phyloP scores from a whole-genome alignment of 2,888 invertebrate genomes.

The Aphodius granarius region DNA sequence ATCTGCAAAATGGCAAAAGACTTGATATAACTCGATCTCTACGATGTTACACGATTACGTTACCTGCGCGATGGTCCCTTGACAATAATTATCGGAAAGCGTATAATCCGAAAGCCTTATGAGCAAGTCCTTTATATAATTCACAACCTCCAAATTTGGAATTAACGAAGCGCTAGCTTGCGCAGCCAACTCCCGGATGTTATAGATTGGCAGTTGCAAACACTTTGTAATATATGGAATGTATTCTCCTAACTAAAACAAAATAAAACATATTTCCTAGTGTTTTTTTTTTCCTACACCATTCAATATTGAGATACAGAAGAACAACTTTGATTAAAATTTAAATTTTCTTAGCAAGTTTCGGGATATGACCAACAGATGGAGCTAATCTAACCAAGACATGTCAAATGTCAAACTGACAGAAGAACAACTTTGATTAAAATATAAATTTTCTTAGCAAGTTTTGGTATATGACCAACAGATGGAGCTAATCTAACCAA shows the following conservation, averaged over 20 bases:
- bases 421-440: no score
- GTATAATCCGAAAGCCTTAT: slow-evolving; percentile 23
- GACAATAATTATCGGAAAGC: slow-evolving; percentile 61
- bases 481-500: no score
- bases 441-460: no score
- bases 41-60: slow-evolving; percentile 25
- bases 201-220: slow-evolving; percentile 65
- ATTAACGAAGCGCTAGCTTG: slow-evolving; percentile 67
- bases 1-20: slow-evolving; percentile 37
- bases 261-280: background rate
- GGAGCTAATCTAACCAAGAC: no score
- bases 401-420: no score
- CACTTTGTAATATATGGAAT: slow-evolving; percentile 67
- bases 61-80: slow-evolving; percentile 71
- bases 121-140: slow-evolving; percentile 26
- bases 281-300: no score
- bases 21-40: slow-evolving; percentile 8
- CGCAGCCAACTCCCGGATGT: slow-evolving; percentile 74
- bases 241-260: slow-evolving; percentile 64
- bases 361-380: no score
- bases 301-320: no score
- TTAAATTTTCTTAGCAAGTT: background rate
- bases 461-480: no score
- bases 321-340: background rate
- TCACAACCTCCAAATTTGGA: slow-evolving; percentile 42